Conservation (phyloP, 2,113 vertebrate species). For the Bubo scandiacus region DNA sequence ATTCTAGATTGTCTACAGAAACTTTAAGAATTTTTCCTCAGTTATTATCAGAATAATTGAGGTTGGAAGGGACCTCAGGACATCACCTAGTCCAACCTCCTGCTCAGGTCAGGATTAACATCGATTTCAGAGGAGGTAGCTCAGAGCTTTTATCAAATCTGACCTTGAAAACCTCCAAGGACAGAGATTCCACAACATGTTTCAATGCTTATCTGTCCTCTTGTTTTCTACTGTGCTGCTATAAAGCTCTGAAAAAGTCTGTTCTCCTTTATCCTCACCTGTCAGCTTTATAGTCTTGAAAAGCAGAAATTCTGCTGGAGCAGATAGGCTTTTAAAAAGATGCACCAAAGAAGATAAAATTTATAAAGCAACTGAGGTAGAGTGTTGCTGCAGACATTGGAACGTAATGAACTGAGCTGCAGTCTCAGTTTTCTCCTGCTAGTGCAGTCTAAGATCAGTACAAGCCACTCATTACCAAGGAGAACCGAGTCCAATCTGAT, state of each 20-base stretch:
- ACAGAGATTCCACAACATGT: background rate
- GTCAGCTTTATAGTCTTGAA: background rate
- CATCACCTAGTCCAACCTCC: background rate
- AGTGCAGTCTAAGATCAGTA: background rate
- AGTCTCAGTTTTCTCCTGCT: background rate
- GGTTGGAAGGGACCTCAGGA: background rate
- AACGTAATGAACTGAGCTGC: background rate
- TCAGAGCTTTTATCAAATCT: background rate
- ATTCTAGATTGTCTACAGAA: background rate
- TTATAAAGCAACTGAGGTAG: background rate
- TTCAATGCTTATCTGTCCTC: background rate
- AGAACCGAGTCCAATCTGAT: background rate
- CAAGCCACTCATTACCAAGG: background rate
- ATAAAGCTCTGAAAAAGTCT: background rate
- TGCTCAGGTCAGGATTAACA: background rate
- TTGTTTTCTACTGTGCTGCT: background rate
- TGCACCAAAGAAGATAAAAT: background rate
- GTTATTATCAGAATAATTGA: background rate
- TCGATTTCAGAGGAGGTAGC: background rate
- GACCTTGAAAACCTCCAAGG: background rate
- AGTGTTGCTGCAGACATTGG: background rate
- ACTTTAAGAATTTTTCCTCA: background rate
- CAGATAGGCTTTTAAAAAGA: background rate
- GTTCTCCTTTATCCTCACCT: background rate
- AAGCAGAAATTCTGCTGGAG: background rate